Evolutionary conservation across 2,888 invertebrate species (phyloP), one percentile per base, ranked within the genome.

Genomic region (Phaonia tiefii): DNA sequence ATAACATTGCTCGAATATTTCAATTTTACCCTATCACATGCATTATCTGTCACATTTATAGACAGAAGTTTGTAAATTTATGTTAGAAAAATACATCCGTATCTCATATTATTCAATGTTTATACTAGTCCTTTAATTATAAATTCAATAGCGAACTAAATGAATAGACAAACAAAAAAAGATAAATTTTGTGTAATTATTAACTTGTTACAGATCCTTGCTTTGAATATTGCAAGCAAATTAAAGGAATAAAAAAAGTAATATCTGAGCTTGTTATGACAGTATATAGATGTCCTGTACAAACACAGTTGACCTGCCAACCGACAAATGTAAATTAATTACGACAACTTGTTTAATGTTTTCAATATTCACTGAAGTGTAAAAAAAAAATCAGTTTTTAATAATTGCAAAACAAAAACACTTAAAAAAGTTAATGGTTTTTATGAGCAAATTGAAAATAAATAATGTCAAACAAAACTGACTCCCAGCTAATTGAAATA

Each of bases 131-230:
- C n/a, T n/a, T n/a, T 22, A 39, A 2, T 58, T 15, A 58, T 60
- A 37, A 58, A 58, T n/a, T 58, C 31, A 60, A n/a, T 15, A 17
- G 60, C 11, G 11, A 60, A 60, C 17, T 39, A 17, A 39, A 17
- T 60, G 17, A 37, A 15, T 17, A 17, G 37, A 17, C 39, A 60
- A 17, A 11, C 37, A 13, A 49, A 49, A 20, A 20, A 49, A 17
- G 20, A n/a, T n/a, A n/a, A n/a, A 3, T 8, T 20, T 39, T 15
- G 39, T 37, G 2, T 60, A 15, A 60, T 60, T 39, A 60, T 15
- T 39, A 60, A 60, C 39, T 60, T 60, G 39, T 39, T 37, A 60
- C 60, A 39, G 60, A 60, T 60, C 60, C 17, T 60, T 60, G 39
- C 58, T n/a, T n/a, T n/a, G n/a, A n/a, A n/a, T n/a, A n/a, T n/a